A percentile compares a stretch with the other conserved stretches of the same genome.
These are phyloP conservation scores for Neosilurus hyrtlii DNA, from an alignment of 2,797 vertebrate species.

Conservation along the genomic window DNA sequence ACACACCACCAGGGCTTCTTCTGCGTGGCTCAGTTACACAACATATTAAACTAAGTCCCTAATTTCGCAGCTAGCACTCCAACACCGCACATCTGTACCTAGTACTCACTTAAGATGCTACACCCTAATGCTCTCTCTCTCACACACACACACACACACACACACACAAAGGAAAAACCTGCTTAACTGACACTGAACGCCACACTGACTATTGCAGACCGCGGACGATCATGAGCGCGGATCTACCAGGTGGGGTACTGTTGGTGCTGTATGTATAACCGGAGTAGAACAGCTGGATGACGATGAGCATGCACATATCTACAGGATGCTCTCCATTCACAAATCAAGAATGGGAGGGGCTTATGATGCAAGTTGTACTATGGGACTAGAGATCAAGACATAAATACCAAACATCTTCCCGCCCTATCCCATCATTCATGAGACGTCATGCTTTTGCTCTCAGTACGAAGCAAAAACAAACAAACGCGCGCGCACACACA, in stretches of 20 bases:
- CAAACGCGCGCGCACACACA: not conserved
- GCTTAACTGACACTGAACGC: conserved; percentile 17
- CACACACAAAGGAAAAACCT: not conserved
- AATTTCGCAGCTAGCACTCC: conserved; percentile 49
- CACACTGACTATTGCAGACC: conserved; percentile 13
- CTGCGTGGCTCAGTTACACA: conserved; percentile 73
- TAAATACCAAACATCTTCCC: conserved; percentile 57
- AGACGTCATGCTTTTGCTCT: conserved; percentile 55
- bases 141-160: too few species aligned
- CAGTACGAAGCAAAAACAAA: not conserved
- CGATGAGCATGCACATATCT: conserved; percentile 45
- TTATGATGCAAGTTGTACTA: conserved; percentile 32
- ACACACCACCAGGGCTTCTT: conserved; percentile 65
- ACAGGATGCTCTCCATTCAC: conserved; percentile 31
- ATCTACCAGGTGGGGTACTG: not conserved
- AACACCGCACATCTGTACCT: not conserved
- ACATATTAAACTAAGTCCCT: conserved; percentile 60
- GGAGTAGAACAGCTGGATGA: not conserved
- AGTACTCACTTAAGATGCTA: not conserved
- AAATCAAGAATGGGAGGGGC: conserved; percentile 66
- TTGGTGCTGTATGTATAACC: too few species aligned
- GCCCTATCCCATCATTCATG: conserved; percentile 70
- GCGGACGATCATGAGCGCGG: not conserved
- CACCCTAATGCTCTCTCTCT: not conserved
- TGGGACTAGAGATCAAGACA: conserved; percentile 3